phyloP scores from a whole-genome alignment of 37 sponge, comb jelly and placozoan genomes.

The Spongia lamella region DNA sequence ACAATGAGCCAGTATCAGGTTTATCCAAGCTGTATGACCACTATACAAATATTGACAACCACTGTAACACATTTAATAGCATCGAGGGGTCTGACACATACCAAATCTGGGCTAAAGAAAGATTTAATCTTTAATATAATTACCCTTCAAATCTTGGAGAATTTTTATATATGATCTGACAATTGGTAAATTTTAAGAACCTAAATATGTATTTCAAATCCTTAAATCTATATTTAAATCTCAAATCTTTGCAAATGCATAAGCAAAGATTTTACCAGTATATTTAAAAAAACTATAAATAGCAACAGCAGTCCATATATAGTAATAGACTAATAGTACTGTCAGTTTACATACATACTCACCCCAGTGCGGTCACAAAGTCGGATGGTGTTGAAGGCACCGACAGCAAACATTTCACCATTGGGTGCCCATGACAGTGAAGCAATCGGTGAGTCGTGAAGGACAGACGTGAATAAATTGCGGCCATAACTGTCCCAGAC shows the following conservation, averaged over 20 bases:
- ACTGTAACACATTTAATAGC: no score
- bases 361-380: slow-evolving; percentile 95
- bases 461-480: slow-evolving; percentile 58
- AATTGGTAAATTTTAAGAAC: no score
- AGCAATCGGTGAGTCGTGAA: slow-evolving; percentile 88
- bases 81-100: no score
- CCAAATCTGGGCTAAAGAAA: no score
- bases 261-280: background rate
- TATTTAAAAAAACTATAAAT: no score
- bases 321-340: background rate
- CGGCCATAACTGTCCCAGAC: slow-evolving; percentile 97
- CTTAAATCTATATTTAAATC: no score
- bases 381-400: slow-evolving; percentile 83
- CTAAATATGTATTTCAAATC: no score
- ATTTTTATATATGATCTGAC: no score
- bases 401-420: slow-evolving; percentile 91
- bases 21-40: slow-evolving; percentile 97
- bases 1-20: slow-evolving; percentile 71
- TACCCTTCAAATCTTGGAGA: no score
- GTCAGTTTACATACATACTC: slow-evolving; percentile 13
- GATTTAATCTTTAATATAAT: no score
- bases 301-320: background rate
- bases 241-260: no score
- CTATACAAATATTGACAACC: slow-evolving; percentile 49
- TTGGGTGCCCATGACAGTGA: slow-evolving; percentile 91